These are phyloP conservation scores for Gallinago nigripennis DNA, from an alignment of 2,797 vertebrate species.

Conservation along the genomic window DNA sequence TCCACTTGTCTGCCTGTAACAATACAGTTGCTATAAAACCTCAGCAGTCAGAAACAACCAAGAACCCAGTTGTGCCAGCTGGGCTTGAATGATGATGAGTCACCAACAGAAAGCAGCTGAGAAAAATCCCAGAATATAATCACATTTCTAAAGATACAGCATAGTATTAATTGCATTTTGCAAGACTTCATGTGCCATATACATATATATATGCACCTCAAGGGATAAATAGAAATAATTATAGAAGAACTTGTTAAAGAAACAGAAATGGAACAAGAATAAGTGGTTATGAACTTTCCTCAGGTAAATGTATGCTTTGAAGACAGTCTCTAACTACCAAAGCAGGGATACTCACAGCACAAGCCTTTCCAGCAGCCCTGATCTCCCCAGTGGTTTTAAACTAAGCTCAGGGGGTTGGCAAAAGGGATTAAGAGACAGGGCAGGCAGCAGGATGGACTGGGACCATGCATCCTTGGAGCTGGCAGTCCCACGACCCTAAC, in stretches of 20 bases:
- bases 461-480: accelerated
- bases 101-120: conserved; percentile 18
- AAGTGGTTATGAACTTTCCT: background rate
- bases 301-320: background rate
- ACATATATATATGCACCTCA: background rate
- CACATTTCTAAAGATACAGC: background rate
- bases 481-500: background rate
- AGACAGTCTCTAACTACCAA: background rate
- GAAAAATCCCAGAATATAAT: background rate
- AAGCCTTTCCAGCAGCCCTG: background rate
- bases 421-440: background rate
- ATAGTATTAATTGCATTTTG: background rate
- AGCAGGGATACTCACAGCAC: background rate
- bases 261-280: background rate
- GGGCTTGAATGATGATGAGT: conserved; percentile 8
- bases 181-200: background rate
- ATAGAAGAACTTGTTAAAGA: background rate
- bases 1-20: background rate
- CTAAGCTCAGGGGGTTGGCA: accelerated
- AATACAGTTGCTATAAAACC: background rate
- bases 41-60: background rate
- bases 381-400: background rate
- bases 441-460: background rate
- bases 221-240: background rate
- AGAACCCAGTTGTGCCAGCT: background rate